phyloP scores from a whole-genome alignment of 2,888 invertebrate species.

The Flabesymbios commensalis region DNA sequence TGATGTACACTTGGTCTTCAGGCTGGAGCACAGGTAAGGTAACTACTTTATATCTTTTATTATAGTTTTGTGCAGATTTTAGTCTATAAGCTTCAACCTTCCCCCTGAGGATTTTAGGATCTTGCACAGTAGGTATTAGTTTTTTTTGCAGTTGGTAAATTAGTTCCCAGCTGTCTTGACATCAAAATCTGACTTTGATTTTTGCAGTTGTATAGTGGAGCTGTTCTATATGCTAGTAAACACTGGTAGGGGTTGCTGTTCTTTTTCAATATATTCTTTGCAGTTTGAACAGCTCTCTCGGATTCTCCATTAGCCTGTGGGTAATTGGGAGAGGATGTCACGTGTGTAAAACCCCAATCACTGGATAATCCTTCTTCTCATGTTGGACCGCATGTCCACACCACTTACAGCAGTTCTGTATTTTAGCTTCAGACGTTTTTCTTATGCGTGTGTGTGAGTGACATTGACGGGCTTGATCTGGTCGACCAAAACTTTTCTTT shows the following conservation, averaged over 20 bases:
- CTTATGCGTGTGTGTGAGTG: too few relatives aligned
- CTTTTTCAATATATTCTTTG: not conserved
- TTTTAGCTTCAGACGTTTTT: too few relatives aligned
- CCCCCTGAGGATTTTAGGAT: not conserved
- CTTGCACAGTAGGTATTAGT: not conserved
- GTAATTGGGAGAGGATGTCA: slow-evolving; percentile 8
- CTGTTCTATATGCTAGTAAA: not conserved
- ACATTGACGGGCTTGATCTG: too few relatives aligned
- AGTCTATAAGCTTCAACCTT: too few relatives aligned
- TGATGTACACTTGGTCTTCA: too few relatives aligned
- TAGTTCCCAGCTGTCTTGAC: not conserved
- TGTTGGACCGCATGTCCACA: too few relatives aligned
- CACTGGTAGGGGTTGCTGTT: not conserved
- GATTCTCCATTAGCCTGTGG: slow-evolving; percentile 8
- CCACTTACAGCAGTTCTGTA: too few relatives aligned
- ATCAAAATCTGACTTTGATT: not conserved
- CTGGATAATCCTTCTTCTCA: too few relatives aligned
- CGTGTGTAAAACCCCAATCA: slow-evolving; percentile 2
- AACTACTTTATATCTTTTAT: too few relatives aligned
- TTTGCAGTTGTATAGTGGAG: not conserved
- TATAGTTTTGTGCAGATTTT: too few relatives aligned
- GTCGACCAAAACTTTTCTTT: too few relatives aligned
- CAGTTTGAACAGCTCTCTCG: not conserved
- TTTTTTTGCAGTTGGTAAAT: not conserved
- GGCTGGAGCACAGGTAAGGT: too few relatives aligned